phyloP scores from a whole-genome alignment of 2,797 vertebrate genomes.

The Crocodylus rhombifer region DNA sequence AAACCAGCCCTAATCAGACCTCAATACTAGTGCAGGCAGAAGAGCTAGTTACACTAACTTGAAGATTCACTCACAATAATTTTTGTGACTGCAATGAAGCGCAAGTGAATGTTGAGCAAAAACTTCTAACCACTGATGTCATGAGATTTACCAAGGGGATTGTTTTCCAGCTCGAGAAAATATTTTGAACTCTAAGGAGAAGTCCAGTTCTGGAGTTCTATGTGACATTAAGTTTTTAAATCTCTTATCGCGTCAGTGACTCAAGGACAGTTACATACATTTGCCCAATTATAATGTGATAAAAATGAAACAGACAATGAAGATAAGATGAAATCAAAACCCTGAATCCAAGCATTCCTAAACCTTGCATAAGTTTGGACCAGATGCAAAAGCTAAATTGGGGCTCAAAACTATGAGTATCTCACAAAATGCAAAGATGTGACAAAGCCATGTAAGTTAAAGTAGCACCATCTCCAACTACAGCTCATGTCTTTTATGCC shows the following conservation, averaged over 20 bases:
- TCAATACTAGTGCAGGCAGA: neutral
- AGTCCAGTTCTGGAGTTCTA: neutral
- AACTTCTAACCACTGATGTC: neutral
- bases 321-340: neutral
- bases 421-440: neutral
- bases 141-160: neutral
- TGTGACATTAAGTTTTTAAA: neutral
- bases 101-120: neutral
- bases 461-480: neutral
- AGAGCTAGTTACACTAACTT: too few relatives aligned
- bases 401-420: rapidly evolving
- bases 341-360: neutral
- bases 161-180: neutral
- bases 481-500: neutral
- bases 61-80: neutral
- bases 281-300: neutral
- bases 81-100: neutral
- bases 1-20: neutral
- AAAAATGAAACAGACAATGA: neutral
- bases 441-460: neutral
- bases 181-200: neutral
- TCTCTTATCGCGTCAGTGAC: neutral
- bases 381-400: neutral
- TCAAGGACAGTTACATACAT: neutral
- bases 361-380: neutral